Base-by-base conservation (phyloP, 2,888 invertebrate species). In the Agriopis marginaria region DNA sequence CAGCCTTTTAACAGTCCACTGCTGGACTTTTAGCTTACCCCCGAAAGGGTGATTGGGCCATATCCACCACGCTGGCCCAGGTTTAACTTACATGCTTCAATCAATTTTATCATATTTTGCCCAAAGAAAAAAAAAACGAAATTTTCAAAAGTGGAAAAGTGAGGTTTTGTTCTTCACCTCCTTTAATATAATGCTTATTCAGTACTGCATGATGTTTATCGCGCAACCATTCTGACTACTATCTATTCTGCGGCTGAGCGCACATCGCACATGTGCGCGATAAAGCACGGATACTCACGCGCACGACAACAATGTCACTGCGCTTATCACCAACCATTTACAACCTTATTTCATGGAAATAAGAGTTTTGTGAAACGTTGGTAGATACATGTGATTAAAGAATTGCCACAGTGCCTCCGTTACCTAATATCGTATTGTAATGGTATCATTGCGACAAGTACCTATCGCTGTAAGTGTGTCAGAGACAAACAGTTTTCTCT, bases 341-440 rank as follows among this genome's bases (percentile, higher is more conserved):
- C n/a, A 42, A 73, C 73, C 56, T 54, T 76, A 74, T 58, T 42
- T 9, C 62, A 8, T 0, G 11, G 51, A 7, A 51, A 56, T 39
- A 55, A 32, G 14, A 9, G 23, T 49, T 11, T 23, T 14, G n/a
- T 23, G 10, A 39, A 3, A 9, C n/a, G 51, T 10, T 23, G 7
- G 65, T 39, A 70, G 40, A 61, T 14, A 10, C 32, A 45, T 51
- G 72, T 23, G 32, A 70, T 65, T 53, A 14, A 49, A 64, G 55
- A 75, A 73, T 85, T 83, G 84, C 84, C 83, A 82, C 84, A 86
- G 83, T 87, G 86, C 82, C 85, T 86, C 82, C 79, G 77, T 89
- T 87, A 89, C 87, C 83, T 87, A 85, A 89, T 83, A 82, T 82
- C 76, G 75, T 64, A 81, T 75, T 82, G 80, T 76, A 84, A 84